A percentile compares a stretch with the other conserved stretches of the same genome.
phyloP scores from a whole-genome alignment of 2,113 vertebrate genomes.

The Tragelaphus scriptus region DNA sequence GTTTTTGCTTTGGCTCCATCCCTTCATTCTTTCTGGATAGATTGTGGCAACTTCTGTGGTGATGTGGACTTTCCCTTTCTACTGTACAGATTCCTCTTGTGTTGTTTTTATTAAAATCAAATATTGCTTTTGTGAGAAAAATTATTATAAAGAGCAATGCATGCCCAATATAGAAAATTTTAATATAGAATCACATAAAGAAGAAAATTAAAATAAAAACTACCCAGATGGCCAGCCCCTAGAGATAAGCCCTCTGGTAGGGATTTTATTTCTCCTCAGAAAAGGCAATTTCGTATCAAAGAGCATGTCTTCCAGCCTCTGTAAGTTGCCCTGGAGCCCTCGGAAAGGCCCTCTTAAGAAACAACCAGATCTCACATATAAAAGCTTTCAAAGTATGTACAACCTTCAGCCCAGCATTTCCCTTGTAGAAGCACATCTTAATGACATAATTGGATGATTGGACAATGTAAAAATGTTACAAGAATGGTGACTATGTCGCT shows the following conservation, averaged over 20 bases:
- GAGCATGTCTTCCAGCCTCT: neutral
- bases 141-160: slow-evolving; percentile 42
- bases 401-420: neutral
- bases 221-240: neutral
- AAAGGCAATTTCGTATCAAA: neutral
- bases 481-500: neutral
- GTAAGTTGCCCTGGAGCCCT: neutral
- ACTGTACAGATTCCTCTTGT: neutral
- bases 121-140: slow-evolving; percentile 33
- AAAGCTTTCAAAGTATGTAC: neutral
- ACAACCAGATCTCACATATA: neutral
- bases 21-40: no score
- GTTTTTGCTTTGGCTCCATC: no score
- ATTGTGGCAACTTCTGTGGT: neutral
- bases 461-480: neutral
- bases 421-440: neutral
- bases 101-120: slow-evolving; percentile 31
- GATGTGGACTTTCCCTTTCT: neutral
- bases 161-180: neutral
- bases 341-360: neutral
- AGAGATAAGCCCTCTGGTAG: neutral
- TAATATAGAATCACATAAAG: slow-evolving; percentile 40
- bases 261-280: neutral
- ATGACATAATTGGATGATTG: neutral
- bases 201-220: slow-evolving; percentile 51